phyloP scores from a whole-genome alignment of 2,113 vertebrate genomes.

The Paedocypris sp. region DNA sequence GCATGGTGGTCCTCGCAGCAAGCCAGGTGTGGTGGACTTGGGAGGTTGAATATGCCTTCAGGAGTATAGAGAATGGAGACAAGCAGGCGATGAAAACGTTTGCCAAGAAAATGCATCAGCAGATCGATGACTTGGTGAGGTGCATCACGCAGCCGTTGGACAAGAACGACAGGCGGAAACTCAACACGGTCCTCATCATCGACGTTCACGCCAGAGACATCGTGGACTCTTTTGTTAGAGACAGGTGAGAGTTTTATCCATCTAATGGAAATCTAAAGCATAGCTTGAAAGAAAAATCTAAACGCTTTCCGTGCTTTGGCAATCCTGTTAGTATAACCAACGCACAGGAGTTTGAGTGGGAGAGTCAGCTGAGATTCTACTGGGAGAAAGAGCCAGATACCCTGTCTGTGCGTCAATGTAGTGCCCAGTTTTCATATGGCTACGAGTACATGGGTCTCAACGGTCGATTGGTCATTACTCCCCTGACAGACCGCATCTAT shows the following conservation, averaged over 20 bases:
- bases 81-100: conserved; percentile 79
- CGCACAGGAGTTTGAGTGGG: conserved; percentile 86
- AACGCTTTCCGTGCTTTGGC: too few relatives aligned
- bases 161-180: conserved; percentile 81
- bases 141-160: conserved; percentile 70
- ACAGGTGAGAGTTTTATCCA: conserved; percentile 74
- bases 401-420: conserved; percentile 81
- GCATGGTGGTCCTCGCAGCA: conserved; percentile 90
- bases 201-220: conserved; percentile 94
- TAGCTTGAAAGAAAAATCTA: too few relatives aligned
- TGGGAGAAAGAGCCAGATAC: conserved; percentile 74
- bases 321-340: conserved; percentile 82
- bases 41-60: conserved; percentile 88
- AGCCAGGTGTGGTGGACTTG: conserved; percentile 98
- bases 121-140: conserved; percentile 81
- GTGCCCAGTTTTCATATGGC: conserved; percentile 78
- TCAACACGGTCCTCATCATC: conserved; percentile 91
- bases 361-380: conserved; percentile 91
- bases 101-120: conserved; percentile 77
- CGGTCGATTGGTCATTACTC: conserved; percentile 89
- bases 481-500: conserved; percentile 90
- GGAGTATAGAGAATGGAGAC: conserved; percentile 67
- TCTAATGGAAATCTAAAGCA: too few relatives aligned
- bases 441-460: conserved; percentile 98
- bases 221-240: conserved; percentile 76